Percentiles rank a stretch among this genome's conserved stretches.
These are phyloP conservation scores for Pampus argenteus DNA, from an alignment of 2,797 vertebrate genomes.

Conservation along the genomic window DNA sequence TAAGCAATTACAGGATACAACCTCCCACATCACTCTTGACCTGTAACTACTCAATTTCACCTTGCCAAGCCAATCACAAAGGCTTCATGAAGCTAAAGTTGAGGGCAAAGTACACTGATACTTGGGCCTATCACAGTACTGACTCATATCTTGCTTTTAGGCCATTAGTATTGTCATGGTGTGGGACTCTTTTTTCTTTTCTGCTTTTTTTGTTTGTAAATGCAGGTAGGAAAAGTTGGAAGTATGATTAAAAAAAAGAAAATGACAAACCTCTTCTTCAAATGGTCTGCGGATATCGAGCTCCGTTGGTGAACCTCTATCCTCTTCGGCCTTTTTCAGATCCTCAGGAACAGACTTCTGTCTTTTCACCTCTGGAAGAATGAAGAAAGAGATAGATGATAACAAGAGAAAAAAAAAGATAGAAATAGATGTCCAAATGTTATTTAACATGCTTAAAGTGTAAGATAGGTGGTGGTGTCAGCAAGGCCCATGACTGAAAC, in stretches of 20 bases:
- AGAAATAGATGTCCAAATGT: background rate
- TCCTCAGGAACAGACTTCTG: conserved; percentile 97
- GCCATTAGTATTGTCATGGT: too few relatives aligned
- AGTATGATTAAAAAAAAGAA: background rate
- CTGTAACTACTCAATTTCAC: background rate
- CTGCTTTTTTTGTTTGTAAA: background rate
- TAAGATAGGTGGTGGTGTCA: background rate
- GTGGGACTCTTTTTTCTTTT: too few relatives aligned
- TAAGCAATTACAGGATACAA: conserved; percentile 19
- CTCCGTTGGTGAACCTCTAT: conserved; percentile 88
- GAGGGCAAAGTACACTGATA: background rate
- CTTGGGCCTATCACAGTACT: background rate
- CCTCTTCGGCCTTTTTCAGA: conserved; percentile 91
- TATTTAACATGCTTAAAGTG: background rate
- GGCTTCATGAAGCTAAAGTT: background rate
- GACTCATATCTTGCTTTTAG: background rate
- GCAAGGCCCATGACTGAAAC: background rate
- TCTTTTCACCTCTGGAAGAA: conserved; percentile 93
- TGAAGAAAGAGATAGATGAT: background rate
- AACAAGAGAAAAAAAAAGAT: background rate
- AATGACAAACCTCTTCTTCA: conserved; percentile 94
- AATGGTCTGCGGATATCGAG: conserved; percentile 89
- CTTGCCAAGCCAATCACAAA: background rate
- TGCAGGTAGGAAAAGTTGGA: background rate
- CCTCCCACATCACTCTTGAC: conserved; percentile 2